Evolutionary conservation across 2,797 vertebrate genomes (phyloP), one percentile per base, ranked within the genome.

Genomic region (Arremon brunneinucha): DNA sequence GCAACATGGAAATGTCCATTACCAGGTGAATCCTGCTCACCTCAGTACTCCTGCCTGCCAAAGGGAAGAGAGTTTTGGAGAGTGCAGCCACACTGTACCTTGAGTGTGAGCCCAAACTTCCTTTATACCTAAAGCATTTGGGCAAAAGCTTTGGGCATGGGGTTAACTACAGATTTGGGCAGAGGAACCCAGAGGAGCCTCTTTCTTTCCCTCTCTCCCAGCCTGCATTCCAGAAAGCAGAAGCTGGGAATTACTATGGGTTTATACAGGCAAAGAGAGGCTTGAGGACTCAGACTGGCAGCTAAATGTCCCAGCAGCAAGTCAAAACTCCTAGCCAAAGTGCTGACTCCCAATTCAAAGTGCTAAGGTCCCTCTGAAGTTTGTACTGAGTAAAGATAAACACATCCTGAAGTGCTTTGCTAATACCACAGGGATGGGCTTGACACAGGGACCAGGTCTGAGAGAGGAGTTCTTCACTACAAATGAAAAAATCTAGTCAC

Each of bases 401-500:
- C 72, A 65, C 12, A 44, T 47, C 22, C 65, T 64, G 43, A 83
- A 88, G 52, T 59, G 65, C 46, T 94, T 71, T 88, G 43, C 41
- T 89, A 83, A 53, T 78, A 78, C 65, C n/a, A 32, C 34, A 59
- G 56, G 50, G 82, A 80, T 1, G 0, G 65, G 23, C 32, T 87
- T 50, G 57, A 78, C 72, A 79, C 8, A 49, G 46, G 39, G 49
- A 82, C 78, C 32, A 34, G 17, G 28, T 69, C 62, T 64, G 44
- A 89, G 84, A 95, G 62, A 63, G 34, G 37, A 92, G 64, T 63
- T 93, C 83, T 86, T 64, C 37, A 30, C 67, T 84, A 27, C 67
- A 79, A 67, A 82, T 70, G 47, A 95, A 89, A 94, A 94, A 87
- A 53, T 89, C 32, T 82, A 60, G 55, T 90, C 67, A 84, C 21